Conservation (phyloP, 2,888 invertebrate species). For the Amblyteles armatorius region DNA sequence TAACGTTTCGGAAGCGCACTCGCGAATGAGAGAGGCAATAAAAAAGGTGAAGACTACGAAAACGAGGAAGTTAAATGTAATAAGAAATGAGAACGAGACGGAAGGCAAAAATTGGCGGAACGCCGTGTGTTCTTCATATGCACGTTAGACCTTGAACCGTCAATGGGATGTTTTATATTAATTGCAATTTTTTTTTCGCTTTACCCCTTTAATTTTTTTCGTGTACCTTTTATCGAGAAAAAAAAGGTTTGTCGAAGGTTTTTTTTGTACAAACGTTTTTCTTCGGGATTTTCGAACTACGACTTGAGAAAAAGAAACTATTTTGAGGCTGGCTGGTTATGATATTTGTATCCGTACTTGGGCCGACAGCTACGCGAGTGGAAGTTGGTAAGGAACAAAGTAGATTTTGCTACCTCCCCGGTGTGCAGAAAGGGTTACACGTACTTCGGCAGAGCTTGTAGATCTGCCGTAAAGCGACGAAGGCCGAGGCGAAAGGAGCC, state of each 20-base stretch:
- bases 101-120: background rate
- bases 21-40: conserved; percentile 27
- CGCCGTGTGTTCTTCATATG: background rate
- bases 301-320: background rate
- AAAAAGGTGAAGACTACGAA: conserved; percentile 22
- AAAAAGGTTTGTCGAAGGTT: background rate
- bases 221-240: background rate
- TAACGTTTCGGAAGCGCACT: conserved; percentile 47
- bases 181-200: background rate
- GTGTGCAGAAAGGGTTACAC: background rate
- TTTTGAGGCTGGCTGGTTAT: background rate
- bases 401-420: conserved; percentile 28
- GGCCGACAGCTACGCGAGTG: background rate
- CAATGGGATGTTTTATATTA: background rate
- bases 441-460: background rate
- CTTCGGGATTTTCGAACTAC: background rate
- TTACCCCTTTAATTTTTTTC: background rate
- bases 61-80: conserved; percentile 21
- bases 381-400: conserved; percentile 10
- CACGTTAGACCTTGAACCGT: conserved; percentile 11
- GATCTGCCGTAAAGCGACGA: conserved; percentile 25
- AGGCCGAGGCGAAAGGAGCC: background rate
- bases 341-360: conserved; percentile 16
- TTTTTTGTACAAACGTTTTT: background rate
- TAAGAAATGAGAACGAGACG: background rate